These are phyloP conservation scores for Merops nubicus DNA, from an alignment of 2,113 vertebrate genomes.

Conservation along the genomic window DNA sequence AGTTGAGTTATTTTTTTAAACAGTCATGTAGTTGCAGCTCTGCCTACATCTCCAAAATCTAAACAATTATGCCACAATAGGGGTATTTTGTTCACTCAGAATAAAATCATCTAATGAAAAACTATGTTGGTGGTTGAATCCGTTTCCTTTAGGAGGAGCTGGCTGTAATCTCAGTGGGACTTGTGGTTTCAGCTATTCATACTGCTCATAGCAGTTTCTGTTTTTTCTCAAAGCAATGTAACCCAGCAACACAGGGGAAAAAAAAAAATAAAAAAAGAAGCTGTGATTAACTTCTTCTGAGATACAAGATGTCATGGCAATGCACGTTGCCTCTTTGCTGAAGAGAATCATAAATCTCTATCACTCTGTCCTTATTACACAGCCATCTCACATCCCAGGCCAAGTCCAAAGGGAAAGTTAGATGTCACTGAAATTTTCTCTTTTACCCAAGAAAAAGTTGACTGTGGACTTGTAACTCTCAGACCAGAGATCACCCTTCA, in stretches of 20 bases:
- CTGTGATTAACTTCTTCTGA: constrained; percentile 63
- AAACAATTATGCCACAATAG: constrained; percentile 62
- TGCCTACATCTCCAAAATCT: constrained; percentile 39
- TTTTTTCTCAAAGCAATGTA: constrained; percentile 70
- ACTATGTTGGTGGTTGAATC: constrained; percentile 61
- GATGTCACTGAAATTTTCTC: neutral
- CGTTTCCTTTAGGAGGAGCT: constrained; percentile 65
- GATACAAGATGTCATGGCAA: constrained; percentile 43
- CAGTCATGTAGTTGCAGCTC: constrained; percentile 49
- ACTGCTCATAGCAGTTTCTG: constrained; percentile 61
- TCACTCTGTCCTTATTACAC: neutral
- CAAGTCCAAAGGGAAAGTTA: neutral
- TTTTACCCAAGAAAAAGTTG: neutral
- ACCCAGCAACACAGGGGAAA: constrained; percentile 73
- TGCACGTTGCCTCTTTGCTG: neutral
- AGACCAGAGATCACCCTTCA: neutral
- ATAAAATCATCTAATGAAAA: constrained; percentile 67
- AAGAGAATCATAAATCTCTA: constrained; percentile 46
- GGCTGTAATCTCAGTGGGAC: constrained; percentile 68
- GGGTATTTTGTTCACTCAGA: constrained; percentile 56
- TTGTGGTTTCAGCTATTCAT: constrained; percentile 70
- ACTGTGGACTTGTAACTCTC: neutral
- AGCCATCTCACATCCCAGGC: neutral
- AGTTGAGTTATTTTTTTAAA: constrained; percentile 16
- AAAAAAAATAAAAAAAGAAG: no score